Percentiles rank a stretch among this genome's conserved stretches.
Conservation (phyloP, 2,888 invertebrate genomes). For the Sphaerophoria taeniata region DNA sequence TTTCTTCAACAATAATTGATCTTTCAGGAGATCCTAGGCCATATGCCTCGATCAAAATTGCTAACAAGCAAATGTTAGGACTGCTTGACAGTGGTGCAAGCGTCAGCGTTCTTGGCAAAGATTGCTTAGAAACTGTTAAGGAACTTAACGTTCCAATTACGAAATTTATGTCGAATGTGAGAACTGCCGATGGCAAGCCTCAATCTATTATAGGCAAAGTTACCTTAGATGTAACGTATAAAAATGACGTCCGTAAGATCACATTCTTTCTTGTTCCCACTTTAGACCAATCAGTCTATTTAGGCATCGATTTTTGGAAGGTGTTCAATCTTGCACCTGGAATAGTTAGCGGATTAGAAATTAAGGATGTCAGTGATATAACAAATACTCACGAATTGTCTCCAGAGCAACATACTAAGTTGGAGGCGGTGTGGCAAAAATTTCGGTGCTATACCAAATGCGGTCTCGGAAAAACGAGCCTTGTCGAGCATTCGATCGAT, state of each 20-base stretch:
- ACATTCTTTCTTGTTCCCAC: background rate
- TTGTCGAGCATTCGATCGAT: too few relatives aligned
- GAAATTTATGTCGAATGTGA: background rate
- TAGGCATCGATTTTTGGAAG: background rate
- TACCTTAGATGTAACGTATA: background rate
- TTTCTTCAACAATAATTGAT: conserved; percentile 2
- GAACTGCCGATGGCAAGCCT: conserved; percentile 1
- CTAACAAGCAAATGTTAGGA: background rate
- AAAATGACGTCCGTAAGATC: background rate
- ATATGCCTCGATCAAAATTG: background rate
- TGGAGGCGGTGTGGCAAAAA: background rate
- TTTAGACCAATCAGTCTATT: background rate
- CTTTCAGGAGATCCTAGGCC: background rate
- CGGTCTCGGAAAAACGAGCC: too few relatives aligned
- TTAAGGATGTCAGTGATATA: too few relatives aligned
- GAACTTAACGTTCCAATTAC: background rate
- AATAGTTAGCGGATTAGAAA: too few relatives aligned
- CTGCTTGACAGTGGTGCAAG: conserved; percentile 1
- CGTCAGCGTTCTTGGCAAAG: background rate
- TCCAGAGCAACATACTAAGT: background rate
- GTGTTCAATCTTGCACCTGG: background rate
- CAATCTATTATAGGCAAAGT: conserved; percentile 10
- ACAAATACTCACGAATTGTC: too few relatives aligned
- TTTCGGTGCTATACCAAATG: background rate
- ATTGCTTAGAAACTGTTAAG: background rate